These are phyloP conservation scores for Manduca sexta DNA, from an alignment of 1,140 invertebrate genomes.

Conservation along the genomic window DNA sequence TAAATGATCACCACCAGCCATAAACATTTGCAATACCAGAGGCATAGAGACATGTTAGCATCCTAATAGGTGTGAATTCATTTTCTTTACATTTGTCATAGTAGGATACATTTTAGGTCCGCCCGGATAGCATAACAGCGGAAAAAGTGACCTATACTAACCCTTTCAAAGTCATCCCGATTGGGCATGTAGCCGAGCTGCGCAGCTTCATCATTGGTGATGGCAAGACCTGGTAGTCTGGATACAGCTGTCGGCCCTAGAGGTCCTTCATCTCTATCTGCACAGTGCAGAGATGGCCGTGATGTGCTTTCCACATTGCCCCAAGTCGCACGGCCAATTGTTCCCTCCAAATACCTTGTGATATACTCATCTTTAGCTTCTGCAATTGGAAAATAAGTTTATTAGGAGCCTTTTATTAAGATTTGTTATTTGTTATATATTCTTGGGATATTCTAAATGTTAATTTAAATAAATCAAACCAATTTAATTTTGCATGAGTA, in stretches of 20 bases:
- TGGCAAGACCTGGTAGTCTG: conserved; percentile 84
- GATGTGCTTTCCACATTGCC: conserved; percentile 78
- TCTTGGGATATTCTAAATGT: no score
- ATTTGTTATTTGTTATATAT: no score
- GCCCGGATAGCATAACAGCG: no score
- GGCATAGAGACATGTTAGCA: no score
- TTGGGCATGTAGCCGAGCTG: conserved; percentile 98
- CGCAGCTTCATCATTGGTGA: conserved; percentile 87
- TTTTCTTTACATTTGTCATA: no score
- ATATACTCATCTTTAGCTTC: conserved; percentile 96
- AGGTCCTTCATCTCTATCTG: conserved; percentile 85
- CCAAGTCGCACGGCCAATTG: conserved; percentile 91
- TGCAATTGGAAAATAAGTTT: conserved; percentile 70
- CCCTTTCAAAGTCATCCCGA: conserved; percentile 96
- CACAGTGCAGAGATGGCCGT: conserved; percentile 81
- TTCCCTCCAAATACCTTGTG: conserved; percentile 90
- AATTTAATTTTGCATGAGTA: no score
- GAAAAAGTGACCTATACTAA: conserved; percentile 38
- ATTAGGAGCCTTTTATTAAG: no score
- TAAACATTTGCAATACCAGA: no score
- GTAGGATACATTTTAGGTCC: no score
- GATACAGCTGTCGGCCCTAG: conserved; percentile 83
- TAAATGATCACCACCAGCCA: no score
- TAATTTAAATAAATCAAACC: no score
- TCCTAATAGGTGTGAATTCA: no score